Percentiles rank a stretch among this genome's conserved stretches.
Evolutionary conservation across 2,888 invertebrate species (phyloP).

Genomic region (Griposia aprilina): DNA sequence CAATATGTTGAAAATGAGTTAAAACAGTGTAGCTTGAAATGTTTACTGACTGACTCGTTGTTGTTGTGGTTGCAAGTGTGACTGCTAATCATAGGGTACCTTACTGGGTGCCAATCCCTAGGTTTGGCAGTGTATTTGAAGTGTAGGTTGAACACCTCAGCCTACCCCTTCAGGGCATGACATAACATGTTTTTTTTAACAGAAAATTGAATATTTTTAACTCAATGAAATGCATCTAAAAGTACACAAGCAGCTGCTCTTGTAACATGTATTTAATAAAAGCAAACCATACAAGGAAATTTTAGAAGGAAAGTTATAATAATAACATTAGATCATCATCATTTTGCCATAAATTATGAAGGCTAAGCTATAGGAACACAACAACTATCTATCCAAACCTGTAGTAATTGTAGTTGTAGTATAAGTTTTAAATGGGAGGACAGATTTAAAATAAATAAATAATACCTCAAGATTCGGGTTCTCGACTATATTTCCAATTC

Average conservation of each 20-base stretch:
- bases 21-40: not conserved
- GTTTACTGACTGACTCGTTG: not conserved
- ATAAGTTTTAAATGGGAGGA: no score
- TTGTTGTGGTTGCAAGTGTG: not conserved
- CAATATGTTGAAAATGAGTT: not conserved
- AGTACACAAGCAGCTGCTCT: not conserved
- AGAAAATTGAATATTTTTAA: no score
- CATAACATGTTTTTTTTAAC: not conserved
- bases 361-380: not conserved
- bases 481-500: no score
- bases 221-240: not conserved
- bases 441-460: no score
- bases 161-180: not conserved
- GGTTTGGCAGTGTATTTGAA: not conserved
- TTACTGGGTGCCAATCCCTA: not conserved
- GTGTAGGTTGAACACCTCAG: not conserved
- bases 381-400: not conserved
- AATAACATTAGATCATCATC: slow-evolving; percentile 10
- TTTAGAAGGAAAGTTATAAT: slow-evolving; percentile 35
- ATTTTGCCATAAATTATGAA: slow-evolving; percentile 20
- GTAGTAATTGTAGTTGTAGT: not conserved
- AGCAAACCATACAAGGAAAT: slow-evolving; percentile 30
- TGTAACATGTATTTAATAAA: slow-evolving; percentile 9
- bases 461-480: no score
- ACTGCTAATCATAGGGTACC: not conserved